Percentiles rank a stretch among this genome's conserved stretches.
These are phyloP conservation scores for Peribatodes rhomboidaria DNA, from an alignment of 2,888 invertebrate genomes.

Conservation along the genomic window DNA sequence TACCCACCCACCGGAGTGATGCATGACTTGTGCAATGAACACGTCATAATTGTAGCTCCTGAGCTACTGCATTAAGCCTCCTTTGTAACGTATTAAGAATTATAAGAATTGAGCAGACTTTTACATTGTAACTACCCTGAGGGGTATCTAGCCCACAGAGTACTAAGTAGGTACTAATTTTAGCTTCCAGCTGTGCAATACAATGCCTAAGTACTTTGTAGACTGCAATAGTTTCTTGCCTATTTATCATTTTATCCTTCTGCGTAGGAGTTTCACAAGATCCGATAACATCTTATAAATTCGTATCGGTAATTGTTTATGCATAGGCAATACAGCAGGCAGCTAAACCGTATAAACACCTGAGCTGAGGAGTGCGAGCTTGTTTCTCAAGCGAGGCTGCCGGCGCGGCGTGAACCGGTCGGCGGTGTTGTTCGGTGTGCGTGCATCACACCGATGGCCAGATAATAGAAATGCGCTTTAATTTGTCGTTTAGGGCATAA, in stretches of 20 bases:
- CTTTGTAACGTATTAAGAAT: constrained; percentile 20
- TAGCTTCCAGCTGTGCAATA: no score
- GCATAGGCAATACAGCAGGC: constrained; percentile 64
- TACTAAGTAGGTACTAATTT: neutral
- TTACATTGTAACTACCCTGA: neutral
- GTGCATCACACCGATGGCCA: constrained; percentile 77
- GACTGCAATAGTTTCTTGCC: neutral
- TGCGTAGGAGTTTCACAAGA: constrained; percentile 15
- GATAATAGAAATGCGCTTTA: constrained; percentile 86
- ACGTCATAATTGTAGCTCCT: constrained; percentile 45
- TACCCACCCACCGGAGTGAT: constrained; percentile 52
- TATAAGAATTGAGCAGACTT: neutral
- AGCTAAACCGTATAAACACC: constrained; percentile 60
- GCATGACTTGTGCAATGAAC: constrained; percentile 49
- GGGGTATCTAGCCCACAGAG: neutral
- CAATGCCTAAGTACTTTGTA: no score
- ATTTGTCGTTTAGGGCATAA: constrained; percentile 87
- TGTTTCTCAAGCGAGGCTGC: constrained; percentile 39
- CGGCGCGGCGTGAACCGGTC: constrained; percentile 68
- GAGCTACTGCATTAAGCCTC: constrained; percentile 41
- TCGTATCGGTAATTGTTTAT: constrained; percentile 60
- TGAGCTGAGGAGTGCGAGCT: constrained; percentile 57
- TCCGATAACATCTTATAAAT: constrained; percentile 52
- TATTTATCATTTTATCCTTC: constrained; percentile 30
- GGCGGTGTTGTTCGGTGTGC: constrained; percentile 41